These are phyloP conservation scores for Bubo blakistoni DNA, from an alignment of 2,113 vertebrate genomes.

Conservation along the genomic window DNA sequence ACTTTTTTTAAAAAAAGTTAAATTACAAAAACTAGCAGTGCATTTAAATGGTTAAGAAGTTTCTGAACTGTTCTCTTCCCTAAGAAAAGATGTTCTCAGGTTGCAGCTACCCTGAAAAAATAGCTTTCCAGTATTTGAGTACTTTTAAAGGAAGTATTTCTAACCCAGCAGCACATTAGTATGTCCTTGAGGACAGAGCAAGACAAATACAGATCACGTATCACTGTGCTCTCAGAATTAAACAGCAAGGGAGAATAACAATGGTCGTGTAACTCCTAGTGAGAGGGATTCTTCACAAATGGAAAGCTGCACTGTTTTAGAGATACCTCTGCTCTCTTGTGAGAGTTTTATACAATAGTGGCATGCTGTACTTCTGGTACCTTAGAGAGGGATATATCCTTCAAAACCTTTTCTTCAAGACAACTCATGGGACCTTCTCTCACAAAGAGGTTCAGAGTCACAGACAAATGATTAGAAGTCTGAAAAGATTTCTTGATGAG, in stretches of 20 bases:
- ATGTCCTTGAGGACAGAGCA: constrained; percentile 35
- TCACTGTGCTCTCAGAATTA: constrained; percentile 10
- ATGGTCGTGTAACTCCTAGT: neutral
- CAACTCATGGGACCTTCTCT: neutral
- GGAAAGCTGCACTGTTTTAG: neutral
- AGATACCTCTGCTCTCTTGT: neutral
- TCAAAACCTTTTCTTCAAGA: neutral
- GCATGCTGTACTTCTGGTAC: neutral
- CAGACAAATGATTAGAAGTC: neutral
- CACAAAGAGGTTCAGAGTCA: neutral
- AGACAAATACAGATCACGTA: neutral
- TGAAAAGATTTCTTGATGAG: neutral
- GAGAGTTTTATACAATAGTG: neutral
- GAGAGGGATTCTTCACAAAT: neutral
- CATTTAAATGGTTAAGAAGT: constrained; percentile 46
- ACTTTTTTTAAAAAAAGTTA: neutral
- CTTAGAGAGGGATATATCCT: neutral
- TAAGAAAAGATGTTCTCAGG: constrained; percentile 37
- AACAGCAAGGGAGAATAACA: neutral
- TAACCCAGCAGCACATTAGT: constrained; percentile 41
- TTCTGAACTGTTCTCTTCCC: neutral
- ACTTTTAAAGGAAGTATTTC: constrained; percentile 42
- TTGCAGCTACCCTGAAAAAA: constrained; percentile 40
- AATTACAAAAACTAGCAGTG: neutral
- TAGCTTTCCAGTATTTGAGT: neutral